Base-by-base conservation (phyloP, 2,113 vertebrate genomes). In the Porphyrio hochstetteri region DNA sequence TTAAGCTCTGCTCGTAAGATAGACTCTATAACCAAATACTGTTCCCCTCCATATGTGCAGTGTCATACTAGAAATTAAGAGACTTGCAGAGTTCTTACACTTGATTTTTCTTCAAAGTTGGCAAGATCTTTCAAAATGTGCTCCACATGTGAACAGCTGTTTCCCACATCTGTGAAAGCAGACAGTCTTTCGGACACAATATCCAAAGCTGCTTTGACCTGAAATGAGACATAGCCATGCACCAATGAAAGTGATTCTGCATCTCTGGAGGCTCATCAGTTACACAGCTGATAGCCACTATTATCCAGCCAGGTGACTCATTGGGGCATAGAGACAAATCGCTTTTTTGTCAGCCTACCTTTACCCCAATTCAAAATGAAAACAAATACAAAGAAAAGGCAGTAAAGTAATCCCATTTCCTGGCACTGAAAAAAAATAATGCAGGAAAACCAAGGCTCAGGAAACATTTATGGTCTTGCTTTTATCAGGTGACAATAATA, bases 111-210 rank as follows among this genome's bases (percentile, higher is more conserved):
- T 97, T 99, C 99, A 5, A 99, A 98, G 93, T 46, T 96, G 88
- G 88, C 89, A 81, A 99, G 98, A 82, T 99, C 99, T 94, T 97
- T 98, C 86, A 99, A 97, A 96, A 99, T 98, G 86, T 99, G 99
- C 78, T 99, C 98, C 27, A 97, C 99, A 0, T 99, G 99, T 1
- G 98, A 98, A 28, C 97, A 98, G 96, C 99, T 99, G 97, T 99
- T 99, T 90, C 99, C 99, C 18, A 99, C 97, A 35, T 99, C 99
- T 1, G 98, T 98, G 96, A 99, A 99, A 90, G 97, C 77, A 15
- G 93, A 91, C 29, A 99, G 96, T 91, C 98, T 99, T 94, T 99
- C 99, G 12, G 97, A 98, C 78, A 98, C 96, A 42, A 97, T 88
- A 68, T 99, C 99, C 96, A 99, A 95, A 92, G 98, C 91, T 71